Evolutionary conservation across 2,113 vertebrate genomes (phyloP).

Genomic region (Clarias magur): DNA sequence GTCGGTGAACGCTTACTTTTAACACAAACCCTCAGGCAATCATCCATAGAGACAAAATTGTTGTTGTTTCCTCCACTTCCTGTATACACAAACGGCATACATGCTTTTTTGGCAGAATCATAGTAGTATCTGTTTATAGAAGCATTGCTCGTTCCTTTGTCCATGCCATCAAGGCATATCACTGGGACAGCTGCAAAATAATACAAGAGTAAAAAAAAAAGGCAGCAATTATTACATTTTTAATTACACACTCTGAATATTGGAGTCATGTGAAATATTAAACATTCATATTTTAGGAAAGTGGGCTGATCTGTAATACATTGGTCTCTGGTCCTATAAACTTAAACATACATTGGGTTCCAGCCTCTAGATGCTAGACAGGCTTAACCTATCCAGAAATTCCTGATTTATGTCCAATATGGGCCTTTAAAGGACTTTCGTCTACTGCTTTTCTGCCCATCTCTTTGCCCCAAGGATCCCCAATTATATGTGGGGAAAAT

Average conservation of each 20-base stretch:
- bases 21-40: constrained; percentile 78
- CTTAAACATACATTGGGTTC: neutral
- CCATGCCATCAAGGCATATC: constrained; percentile 80
- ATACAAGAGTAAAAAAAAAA: constrained; percentile 10
- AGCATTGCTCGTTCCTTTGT: constrained; percentile 82
- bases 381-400: no score
- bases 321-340: neutral
- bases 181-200: constrained; percentile 71
- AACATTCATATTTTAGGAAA: neutral
- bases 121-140: constrained; percentile 87
- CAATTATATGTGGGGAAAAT: neutral
- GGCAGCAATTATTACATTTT: neutral
- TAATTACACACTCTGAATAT: neutral
- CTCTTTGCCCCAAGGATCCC: neutral
- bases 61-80: constrained; percentile 92
- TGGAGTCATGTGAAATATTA: neutral
- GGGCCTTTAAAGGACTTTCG: neutral
- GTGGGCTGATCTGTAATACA: neutral
- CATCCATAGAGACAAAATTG: constrained; percentile 79
- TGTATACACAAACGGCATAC: constrained; percentile 82
- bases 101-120: constrained; percentile 74
- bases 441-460: neutral
- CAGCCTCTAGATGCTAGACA: neutral
- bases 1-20: constrained; percentile 72
- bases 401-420: neutral